Base-by-base conservation (phyloP, 2,888 invertebrate genomes). In the Lumbricus terrestris region DNA sequence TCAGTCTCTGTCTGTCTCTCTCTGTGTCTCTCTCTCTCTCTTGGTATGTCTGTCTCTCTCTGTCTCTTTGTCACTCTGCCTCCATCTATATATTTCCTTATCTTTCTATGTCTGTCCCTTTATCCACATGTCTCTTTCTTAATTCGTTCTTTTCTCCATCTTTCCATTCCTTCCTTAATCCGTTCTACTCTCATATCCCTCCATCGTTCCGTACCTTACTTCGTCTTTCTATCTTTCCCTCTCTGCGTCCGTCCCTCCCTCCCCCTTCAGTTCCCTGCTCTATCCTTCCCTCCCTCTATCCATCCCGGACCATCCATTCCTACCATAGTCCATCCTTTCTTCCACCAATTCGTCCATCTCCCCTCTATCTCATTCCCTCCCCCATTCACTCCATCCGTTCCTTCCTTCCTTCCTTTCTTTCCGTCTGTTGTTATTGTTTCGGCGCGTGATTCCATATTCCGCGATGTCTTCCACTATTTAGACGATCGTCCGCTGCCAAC, bases 401-500 rank as follows among this genome's bases (percentile, higher is more conserved):
- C 29, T 69, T 6, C 69, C n/a, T 69, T n/a, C 54, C 54, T 54
- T 29, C 23, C 20, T 54, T 23, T 13, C 69, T 0, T 69, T 16
- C 69, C 1, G 11, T n/a, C 69, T n/a, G 69, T 69, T 69, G 69
- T 69, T 69, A 69, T 69, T 69, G 69, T 69, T 69, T n/a, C n/a
- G 8, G 69, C 69, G 69, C 69, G n/a, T 69, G n/a, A 69, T 29
- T 69, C n/a, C 69, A 29, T 69, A 69, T 69, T 69, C 8, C n/a
- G n/a, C 69, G 15, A 4, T 85, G 37, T 35, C 83, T 54, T 38
- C 90, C 90, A 34, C 91, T 34, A 38, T 16, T n/a, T n/a, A 92
- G 92, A 91, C 90, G 90, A 90, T 35, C 88, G 88, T 89, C 82
- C 90, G 29, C 88, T 92, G 88, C 89, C 90, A 16, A 89, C 90